Evolutionary conservation across 2,888 invertebrate genomes (phyloP).

Genomic region (Criorhina ranunculi): DNA sequence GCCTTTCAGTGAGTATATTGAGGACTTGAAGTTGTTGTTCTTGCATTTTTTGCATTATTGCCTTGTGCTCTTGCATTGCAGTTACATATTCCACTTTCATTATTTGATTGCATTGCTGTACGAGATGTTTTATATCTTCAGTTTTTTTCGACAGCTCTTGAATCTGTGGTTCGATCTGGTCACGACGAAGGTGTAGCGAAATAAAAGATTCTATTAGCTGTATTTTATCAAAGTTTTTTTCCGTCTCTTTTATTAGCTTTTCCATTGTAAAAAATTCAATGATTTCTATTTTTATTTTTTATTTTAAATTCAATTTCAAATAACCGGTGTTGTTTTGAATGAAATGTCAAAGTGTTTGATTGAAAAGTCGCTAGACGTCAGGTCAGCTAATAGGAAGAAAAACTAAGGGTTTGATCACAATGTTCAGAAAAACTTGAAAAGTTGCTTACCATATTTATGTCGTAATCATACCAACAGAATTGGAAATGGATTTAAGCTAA

Average conservation of each 20-base stretch:
- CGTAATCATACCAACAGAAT: too few relatives aligned
- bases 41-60: conserved; percentile 77
- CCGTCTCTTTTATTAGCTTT: conserved; percentile 23
- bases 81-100: conserved; percentile 73
- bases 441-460: too few relatives aligned
- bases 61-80: conserved; percentile 71
- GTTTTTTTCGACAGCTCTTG: conserved; percentile 53
- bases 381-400: too few relatives aligned
- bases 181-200: conserved; percentile 77
- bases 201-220: conserved; percentile 77
- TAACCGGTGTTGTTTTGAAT: conserved; percentile 10
- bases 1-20: conserved; percentile 44
- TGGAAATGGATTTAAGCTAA: too few relatives aligned
- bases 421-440: conserved; percentile 40
- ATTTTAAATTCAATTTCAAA: neutral
- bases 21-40: conserved; percentile 77
- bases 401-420: neutral
- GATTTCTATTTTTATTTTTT: too few relatives aligned
- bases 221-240: conserved; percentile 66
- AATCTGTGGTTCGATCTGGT: conserved; percentile 75
- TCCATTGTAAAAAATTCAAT: conserved; percentile 58
- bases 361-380: neutral
- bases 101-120: conserved; percentile 70
- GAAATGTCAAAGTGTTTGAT: neutral
- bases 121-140: conserved; percentile 69